phyloP scores from a whole-genome alignment of 2,113 vertebrate species.

The Mobula hypostoma region DNA sequence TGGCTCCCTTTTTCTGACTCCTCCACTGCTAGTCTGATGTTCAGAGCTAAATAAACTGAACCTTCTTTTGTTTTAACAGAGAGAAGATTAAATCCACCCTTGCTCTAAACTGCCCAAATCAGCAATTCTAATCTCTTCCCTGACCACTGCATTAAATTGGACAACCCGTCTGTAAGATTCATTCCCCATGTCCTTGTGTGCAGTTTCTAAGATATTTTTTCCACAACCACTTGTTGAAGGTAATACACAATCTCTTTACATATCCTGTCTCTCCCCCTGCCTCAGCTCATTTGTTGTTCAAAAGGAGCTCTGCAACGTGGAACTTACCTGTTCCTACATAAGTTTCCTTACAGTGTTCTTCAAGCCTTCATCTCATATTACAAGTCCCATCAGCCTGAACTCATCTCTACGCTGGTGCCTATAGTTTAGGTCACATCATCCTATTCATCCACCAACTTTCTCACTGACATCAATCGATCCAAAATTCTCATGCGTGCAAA shows the following conservation, averaged over 20 bases:
- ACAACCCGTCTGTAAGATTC: not conserved
- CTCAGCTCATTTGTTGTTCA: too few species aligned
- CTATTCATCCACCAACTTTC: not conserved
- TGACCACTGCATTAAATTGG: not conserved
- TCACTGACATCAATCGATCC: not conserved
- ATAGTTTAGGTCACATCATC: not conserved
- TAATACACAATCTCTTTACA: not conserved
- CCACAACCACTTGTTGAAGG: not conserved
- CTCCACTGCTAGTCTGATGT: not conserved
- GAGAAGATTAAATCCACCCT: not conserved
- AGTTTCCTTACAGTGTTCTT: too few species aligned
- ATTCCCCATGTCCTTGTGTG: not conserved
- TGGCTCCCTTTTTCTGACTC: not conserved
- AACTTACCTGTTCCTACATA: too few species aligned
- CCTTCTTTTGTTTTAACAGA: not conserved
- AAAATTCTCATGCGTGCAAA: not conserved
- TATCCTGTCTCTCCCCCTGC: not conserved
- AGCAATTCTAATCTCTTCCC: not conserved
- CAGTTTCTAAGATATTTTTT: not conserved
- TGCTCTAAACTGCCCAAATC: not conserved
- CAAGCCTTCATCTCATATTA: not conserved
- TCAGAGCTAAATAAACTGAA: not conserved
- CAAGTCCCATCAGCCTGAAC: not conserved
- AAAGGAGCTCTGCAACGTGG: too few species aligned
- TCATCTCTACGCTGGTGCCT: not conserved